Conservation (phyloP, 1,140 invertebrate genomes). For the Brachionus manjavacas region DNA sequence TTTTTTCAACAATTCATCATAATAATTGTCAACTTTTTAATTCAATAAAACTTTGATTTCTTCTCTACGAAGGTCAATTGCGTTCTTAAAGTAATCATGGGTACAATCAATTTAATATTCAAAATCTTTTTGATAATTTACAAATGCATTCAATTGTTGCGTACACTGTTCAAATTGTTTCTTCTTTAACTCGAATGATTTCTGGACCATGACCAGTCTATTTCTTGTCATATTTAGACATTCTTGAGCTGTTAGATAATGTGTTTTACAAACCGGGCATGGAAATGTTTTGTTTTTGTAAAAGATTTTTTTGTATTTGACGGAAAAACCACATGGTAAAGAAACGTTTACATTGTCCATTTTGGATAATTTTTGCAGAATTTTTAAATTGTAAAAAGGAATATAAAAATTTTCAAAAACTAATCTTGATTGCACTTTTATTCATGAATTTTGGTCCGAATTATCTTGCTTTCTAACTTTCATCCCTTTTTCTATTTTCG, state of each 20-base stretch:
- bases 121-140: background rate
- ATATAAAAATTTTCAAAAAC: too few relatives aligned
- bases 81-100: background rate
- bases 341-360: background rate
- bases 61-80: background rate
- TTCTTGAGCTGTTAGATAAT: background rate
- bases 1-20: background rate
- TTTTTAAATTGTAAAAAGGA: too few relatives aligned
- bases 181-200: background rate
- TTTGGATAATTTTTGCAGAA: too few relatives aligned
- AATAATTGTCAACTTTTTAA: background rate
- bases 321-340: background rate
- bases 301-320: background rate
- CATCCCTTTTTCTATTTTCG: too few relatives aligned
- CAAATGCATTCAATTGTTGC: background rate
- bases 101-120: background rate
- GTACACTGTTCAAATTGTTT: background rate
- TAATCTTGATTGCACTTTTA: too few relatives aligned
- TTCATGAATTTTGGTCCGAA: too few relatives aligned
- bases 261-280: background rate
- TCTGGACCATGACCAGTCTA: background rate
- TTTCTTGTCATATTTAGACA: background rate
- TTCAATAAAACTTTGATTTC: background rate
- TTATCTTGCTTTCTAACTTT: too few relatives aligned
- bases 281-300: background rate